Base-by-base conservation (phyloP, 2,113 vertebrate genomes). In the Amblyornis subalaris region DNA sequence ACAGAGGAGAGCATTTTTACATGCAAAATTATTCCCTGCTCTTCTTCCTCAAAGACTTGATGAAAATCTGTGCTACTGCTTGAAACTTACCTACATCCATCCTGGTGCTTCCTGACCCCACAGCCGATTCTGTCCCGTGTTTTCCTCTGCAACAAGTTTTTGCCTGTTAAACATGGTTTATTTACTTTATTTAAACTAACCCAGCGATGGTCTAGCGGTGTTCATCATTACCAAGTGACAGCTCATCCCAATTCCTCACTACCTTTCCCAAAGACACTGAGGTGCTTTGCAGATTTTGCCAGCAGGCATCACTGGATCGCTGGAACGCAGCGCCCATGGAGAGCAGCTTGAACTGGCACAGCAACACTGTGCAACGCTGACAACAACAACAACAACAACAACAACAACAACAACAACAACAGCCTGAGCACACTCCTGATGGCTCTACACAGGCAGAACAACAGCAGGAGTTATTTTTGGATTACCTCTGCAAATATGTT, bases 301-400 rank as follows among this genome's bases (percentile, higher is more conserved):
- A 70, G 44, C 14, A 38, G 44, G 54, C 44, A 73, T 53, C 31
- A 16, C 33, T 0, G 1, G 8, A 38, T 67, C 0, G 0, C 26
- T 12, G 22, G 74, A 61, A 67, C 2, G 11, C 0, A 0, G 24
- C 1, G 5, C 60, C 33, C 4, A 6, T 2, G 4, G 16, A 0
- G 28, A 92, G 86, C 87, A 87, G 82, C 69, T 62, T 44, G 71
- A 50, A 73, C 38, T 15, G 45, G 55, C 73, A 75, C 23, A 9
- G 61, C 69, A 82, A 22, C 67, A 10, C 28, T 2, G 0, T 0
- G 0, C 53, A 38, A 25, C 0, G 2, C 74, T 54, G 55, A 80
- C 70, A 64, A 44, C 48, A 50, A 35, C 48, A 88, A 48, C 72
- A 81, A 64, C 81, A 72, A 64, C 64, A 88, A 48, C 72, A 81